Percentiles rank a stretch among this genome's conserved stretches.
Conservation (phyloP, 1,140 invertebrate species). For the Meteorus sp. region DNA sequence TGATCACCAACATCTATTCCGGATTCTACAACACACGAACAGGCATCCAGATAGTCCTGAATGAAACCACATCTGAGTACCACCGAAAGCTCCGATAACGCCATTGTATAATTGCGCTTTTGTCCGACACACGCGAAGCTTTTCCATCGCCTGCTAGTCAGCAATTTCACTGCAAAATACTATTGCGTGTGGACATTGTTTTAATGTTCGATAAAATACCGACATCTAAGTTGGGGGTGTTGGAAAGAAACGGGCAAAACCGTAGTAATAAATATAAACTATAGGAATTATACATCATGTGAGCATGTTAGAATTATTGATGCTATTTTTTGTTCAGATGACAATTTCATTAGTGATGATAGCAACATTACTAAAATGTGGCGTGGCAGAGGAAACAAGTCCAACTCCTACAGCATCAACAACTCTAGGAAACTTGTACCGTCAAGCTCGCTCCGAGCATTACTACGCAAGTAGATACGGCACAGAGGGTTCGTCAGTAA, state of each 20-base stretch:
- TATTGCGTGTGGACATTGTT: slow-evolving; percentile 6
- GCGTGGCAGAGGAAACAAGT: slow-evolving; percentile 22
- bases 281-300: neutral
- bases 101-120: slow-evolving; percentile 25
- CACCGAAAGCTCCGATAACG: slow-evolving; percentile 21
- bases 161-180: slow-evolving; percentile 11
- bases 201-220: slow-evolving; percentile 7
- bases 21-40: too few relatives aligned
- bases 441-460: slow-evolving; percentile 47
- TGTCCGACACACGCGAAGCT: slow-evolving; percentile 9
- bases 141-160: neutral
- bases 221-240: neutral
- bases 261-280: neutral
- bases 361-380: slow-evolving; percentile 5
- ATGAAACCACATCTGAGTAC: neutral
- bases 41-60: too few relatives aligned
- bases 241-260: neutral
- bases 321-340: slow-evolving; percentile 9
- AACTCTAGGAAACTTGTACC: slow-evolving; percentile 43
- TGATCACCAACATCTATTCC: too few relatives aligned
- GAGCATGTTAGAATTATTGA: neutral
- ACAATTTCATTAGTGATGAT: slow-evolving; percentile 14
- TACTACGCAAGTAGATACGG: slow-evolving; percentile 41
- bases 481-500: slow-evolving; percentile 38
- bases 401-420: slow-evolving; percentile 31